Conservation (phyloP, 2,113 vertebrate species). For the Agapornis roseicollis region DNA sequence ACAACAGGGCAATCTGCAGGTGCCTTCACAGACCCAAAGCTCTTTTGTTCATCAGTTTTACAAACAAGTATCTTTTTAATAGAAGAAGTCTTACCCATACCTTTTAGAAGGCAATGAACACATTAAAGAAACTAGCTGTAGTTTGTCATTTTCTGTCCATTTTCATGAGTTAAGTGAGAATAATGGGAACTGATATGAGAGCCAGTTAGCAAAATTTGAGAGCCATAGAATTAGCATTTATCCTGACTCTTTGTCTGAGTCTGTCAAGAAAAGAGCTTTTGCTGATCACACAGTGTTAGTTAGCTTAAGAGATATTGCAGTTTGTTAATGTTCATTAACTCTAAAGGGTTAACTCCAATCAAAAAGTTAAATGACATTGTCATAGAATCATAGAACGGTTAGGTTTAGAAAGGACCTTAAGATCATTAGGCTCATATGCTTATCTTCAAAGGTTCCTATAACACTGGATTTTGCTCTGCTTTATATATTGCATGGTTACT, state of each 20-base stretch:
- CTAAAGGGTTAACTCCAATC: background rate
- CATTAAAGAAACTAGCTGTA: background rate
- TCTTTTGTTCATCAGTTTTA: background rate
- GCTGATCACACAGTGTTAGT: background rate
- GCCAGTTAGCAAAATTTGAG: constrained; percentile 32
- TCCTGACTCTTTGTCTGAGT: constrained; percentile 1
- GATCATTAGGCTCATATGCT: background rate
- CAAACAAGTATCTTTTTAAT: background rate
- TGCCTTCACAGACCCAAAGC: background rate
- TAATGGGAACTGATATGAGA: constrained; percentile 23
- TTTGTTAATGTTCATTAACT: background rate
- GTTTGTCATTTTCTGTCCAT: constrained; percentile 46
- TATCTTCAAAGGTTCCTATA: background rate
- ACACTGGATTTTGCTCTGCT: background rate
- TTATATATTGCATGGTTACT: background rate
- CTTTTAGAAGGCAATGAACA: background rate
- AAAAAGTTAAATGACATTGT: background rate
- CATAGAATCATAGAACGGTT: background rate
- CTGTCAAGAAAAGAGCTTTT: constrained; percentile 20
- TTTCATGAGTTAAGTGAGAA: constrained; percentile 6
- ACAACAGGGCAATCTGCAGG: background rate
- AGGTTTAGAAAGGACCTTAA: background rate
- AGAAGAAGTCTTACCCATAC: background rate
- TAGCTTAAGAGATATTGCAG: background rate
- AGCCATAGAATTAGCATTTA: constrained; percentile 58